A percentile compares a stretch with the other conserved stretches of the same genome.
These are phyloP conservation scores for Alca torda DNA, from an alignment of 2,797 vertebrate species.

Conservation along the genomic window DNA sequence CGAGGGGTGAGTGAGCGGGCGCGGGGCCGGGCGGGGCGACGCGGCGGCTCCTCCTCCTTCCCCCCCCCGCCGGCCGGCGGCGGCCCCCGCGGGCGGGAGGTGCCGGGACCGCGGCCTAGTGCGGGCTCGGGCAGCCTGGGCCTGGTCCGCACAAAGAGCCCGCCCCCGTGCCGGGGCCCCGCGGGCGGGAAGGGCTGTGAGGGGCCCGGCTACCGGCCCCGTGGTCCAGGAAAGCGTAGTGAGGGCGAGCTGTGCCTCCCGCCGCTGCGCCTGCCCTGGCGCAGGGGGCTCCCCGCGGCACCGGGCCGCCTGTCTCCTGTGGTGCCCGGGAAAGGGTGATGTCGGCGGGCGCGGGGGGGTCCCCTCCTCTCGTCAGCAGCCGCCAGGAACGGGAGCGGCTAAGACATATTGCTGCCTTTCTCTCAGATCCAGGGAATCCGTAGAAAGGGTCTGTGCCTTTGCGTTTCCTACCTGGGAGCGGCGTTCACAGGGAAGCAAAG, in stretches of 20 bases:
- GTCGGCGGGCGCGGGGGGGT: no score
- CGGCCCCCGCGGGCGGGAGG: background rate
- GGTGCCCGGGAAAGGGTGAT: background rate
- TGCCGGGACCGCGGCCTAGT: slow-evolving; percentile 35
- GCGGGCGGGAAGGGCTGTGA: background rate
- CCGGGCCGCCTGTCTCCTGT: no score
- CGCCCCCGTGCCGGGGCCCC: background rate
- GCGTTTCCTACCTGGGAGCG: background rate
- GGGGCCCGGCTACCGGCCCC: background rate
- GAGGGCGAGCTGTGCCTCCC: background rate
- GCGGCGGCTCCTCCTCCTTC: background rate
- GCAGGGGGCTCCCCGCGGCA: background rate
- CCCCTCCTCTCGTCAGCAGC: background rate
- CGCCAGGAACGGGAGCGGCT: background rate
- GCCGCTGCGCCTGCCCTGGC: background rate
- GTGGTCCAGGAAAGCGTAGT: background rate
- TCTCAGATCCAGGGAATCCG: background rate
- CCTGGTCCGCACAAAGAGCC: slow-evolving; percentile 38
- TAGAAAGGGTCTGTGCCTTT: no score
- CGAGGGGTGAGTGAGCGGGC: background rate
- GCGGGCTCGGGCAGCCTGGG: background rate
- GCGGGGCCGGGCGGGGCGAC: background rate
- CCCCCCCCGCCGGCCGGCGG: background rate
- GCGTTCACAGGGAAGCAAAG: background rate
- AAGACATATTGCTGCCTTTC: rapidly evolving